Evolutionary conservation across 1,140 invertebrate genomes (phyloP).

Genomic region (Mya arenaria): DNA sequence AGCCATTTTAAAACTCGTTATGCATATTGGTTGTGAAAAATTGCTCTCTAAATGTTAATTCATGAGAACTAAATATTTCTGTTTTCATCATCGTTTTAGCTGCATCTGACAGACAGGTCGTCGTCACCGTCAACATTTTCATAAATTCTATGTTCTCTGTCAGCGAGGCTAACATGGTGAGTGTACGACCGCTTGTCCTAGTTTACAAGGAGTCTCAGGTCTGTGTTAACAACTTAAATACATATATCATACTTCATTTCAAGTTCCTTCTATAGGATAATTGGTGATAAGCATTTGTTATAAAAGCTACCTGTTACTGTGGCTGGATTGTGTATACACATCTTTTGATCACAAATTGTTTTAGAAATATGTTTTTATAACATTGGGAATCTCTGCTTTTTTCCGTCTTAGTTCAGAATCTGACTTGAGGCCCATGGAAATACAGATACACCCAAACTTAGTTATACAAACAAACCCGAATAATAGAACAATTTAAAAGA

Average conservation of each 20-base stretch:
- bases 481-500: no score
- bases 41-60: neutral
- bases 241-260: neutral
- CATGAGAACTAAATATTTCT: neutral
- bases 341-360: neutral
- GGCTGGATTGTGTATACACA: neutral
- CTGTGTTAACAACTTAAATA: neutral
- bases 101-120: neutral
- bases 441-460: no score
- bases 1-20: neutral
- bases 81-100: neutral
- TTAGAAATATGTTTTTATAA: neutral
- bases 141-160: slow-evolving; percentile 21
- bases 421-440: no score
- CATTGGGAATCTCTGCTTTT: no score
- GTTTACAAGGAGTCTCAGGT: neutral
- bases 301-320: neutral
- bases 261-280: neutral
- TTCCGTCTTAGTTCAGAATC: no score
- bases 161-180: slow-evolving; percentile 34
- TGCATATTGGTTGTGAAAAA: neutral
- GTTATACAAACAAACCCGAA: no score
- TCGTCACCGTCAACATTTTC: slow-evolving; percentile 13
- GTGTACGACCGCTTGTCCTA: neutral
- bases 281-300: neutral